These are phyloP conservation scores for Protobothrops mucrosquamatus DNA, from an alignment of 2,113 vertebrate species.

Conservation along the genomic window DNA sequence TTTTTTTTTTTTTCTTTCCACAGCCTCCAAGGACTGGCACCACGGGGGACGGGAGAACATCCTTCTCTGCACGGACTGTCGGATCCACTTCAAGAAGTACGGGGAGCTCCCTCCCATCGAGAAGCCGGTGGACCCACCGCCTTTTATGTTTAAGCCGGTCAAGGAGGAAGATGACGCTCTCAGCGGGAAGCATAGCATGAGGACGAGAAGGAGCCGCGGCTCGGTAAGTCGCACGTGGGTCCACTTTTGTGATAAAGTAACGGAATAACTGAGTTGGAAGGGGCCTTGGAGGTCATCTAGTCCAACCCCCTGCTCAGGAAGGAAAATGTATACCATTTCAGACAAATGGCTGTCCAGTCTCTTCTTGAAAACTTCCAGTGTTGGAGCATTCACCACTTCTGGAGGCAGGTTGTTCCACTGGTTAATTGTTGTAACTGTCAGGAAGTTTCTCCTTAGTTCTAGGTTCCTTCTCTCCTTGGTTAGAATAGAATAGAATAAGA, in stretches of 20 bases:
- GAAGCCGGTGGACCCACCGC: slow-evolving; percentile 96
- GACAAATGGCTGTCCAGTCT: background rate
- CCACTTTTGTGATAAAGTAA: no score
- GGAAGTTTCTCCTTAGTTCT: no score
- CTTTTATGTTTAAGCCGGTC: slow-evolving; percentile 99
- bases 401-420: no score
- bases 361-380: background rate
- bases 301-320: background rate
- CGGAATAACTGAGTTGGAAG: background rate
- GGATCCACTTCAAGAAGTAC: slow-evolving; percentile 99
- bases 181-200: slow-evolving; percentile 99
- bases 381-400: background rate
- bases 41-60: slow-evolving; percentile 98
- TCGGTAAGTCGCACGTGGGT: slow-evolving; percentile 73
- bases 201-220: slow-evolving; percentile 95
- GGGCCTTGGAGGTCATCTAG: background rate
- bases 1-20: background rate
- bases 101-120: slow-evolving; percentile 97
- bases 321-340: background rate
- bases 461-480: no score
- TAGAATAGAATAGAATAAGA: no score
- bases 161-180: slow-evolving; percentile 99
- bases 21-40: slow-evolving; percentile 99
- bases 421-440: no score
- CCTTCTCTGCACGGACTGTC: slow-evolving; percentile 93